Conservation (phyloP, 2,888 invertebrate species). For the Metallyticus violacea region DNA sequence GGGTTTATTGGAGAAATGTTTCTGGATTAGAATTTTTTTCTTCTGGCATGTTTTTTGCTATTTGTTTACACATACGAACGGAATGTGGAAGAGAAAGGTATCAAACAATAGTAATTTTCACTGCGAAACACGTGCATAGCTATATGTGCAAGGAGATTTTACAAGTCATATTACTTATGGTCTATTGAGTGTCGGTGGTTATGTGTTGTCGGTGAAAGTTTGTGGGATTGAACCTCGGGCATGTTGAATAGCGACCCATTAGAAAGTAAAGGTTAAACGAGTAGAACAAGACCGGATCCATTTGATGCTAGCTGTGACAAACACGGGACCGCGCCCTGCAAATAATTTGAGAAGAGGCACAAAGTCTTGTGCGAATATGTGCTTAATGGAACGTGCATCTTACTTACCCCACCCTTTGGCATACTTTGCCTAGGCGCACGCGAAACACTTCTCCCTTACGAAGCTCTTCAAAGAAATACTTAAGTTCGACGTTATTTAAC, state of each 20-base stretch:
- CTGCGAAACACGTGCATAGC: not conserved
- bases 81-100: not conserved
- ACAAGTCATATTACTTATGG: not conserved
- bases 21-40: too few relatives aligned
- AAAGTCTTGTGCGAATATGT: not conserved
- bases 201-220: not conserved
- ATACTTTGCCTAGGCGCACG: not conserved
- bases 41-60: too few relatives aligned
- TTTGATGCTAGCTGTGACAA: not conserved
- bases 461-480: not conserved
- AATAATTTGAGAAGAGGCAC: not conserved
- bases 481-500: too few relatives aligned
- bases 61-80: too few relatives aligned
- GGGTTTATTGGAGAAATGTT: too few relatives aligned
- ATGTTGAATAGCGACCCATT: not conserved
- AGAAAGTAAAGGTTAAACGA: not conserved
- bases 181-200: not conserved
- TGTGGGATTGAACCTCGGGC: not conserved
- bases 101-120: not conserved
- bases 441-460: not conserved
- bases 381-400: not conserved
- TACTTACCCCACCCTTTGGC: not conserved
- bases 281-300: not conserved
- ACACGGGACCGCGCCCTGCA: not conserved
- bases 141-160: too few relatives aligned